A percentile compares a stretch with the other conserved stretches of the same genome.
phyloP scores from a whole-genome alignment of 2,113 vertebrate genomes.

The Aldabrachelys gigantea region DNA sequence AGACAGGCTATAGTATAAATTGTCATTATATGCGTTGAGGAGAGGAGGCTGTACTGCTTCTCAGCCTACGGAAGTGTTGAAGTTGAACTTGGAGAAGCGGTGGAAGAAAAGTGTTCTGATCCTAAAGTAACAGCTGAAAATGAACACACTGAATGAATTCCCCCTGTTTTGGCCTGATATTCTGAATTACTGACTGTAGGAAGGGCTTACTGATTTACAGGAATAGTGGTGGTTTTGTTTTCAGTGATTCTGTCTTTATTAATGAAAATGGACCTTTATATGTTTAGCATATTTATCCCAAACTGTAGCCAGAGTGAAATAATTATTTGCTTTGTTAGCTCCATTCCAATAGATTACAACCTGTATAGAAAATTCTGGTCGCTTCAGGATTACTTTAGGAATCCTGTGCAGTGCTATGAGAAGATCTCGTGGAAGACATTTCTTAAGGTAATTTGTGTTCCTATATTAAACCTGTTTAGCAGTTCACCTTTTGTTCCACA shows the following conservation, averaged over 20 bases:
- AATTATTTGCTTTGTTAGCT: constrained; percentile 76
- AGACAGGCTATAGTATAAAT: background rate
- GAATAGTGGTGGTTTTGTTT: background rate
- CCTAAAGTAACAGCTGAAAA: background rate
- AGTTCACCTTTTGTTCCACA: fast-evolving
- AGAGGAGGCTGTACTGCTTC: background rate
- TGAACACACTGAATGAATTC: background rate
- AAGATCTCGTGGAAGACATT: constrained; percentile 98
- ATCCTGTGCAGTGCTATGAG: constrained; percentile 97
- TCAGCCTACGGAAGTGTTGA: background rate
- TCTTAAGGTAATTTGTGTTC: constrained; percentile 87
- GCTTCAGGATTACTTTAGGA: constrained; percentile 97
- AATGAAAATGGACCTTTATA: background rate
- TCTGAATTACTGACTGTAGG: background rate
- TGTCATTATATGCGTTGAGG: background rate
- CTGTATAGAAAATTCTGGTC: constrained; percentile 99
- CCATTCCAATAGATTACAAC: constrained; percentile 99
- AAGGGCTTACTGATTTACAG: background rate
- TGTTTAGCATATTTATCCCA: background rate
- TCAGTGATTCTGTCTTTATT: background rate
- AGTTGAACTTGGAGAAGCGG: background rate
- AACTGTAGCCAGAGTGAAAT: background rate
- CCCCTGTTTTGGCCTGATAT: background rate
- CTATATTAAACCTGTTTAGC: background rate
- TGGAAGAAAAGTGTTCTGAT: background rate